A percentile compares a stretch with the other conserved stretches of the same genome.
These are phyloP conservation scores for Palaemon carinicauda DNA, from an alignment of 1,140 invertebrate species.

Conservation along the genomic window DNA sequence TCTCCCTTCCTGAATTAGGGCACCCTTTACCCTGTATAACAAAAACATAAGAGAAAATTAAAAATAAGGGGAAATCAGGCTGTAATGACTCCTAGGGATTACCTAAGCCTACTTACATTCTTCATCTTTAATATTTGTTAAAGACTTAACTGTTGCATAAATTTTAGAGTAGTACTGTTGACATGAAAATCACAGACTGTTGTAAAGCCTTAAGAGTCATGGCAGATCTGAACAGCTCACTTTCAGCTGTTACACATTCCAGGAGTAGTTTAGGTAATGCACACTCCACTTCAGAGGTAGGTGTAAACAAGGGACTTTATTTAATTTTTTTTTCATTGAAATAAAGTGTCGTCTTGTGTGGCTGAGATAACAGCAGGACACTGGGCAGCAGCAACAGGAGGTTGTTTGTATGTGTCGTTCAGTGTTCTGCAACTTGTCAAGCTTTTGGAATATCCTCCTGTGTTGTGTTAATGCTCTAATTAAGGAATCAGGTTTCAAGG, in stretches of 20 bases:
- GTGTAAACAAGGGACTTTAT: conserved; percentile 15
- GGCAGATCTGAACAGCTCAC: conserved; percentile 26
- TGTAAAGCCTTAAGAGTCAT: neutral
- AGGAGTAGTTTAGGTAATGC: conserved; percentile 46
- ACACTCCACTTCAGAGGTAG: conserved; percentile 32
- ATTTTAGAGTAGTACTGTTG: neutral
- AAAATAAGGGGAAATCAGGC: neutral
- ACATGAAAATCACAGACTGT: neutral
- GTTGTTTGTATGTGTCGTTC: neutral
- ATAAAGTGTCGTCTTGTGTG: conserved; percentile 5
- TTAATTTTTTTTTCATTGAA: neutral
- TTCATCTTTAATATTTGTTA: neutral
- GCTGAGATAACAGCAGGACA: conserved; percentile 26
- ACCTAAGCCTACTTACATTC: neutral
- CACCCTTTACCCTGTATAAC: conserved; percentile 12
- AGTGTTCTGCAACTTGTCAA: neutral
- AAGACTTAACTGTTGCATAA: neutral
- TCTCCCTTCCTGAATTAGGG: neutral
- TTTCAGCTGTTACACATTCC: conserved; percentile 45
- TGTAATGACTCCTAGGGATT: conserved; percentile 20
- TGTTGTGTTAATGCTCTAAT: too few species aligned
- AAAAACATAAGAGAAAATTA: neutral
- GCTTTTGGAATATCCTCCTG: too few species aligned
- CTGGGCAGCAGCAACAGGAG: conserved; percentile 12
- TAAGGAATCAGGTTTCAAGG: neutral